Base-by-base conservation (phyloP, 2,113 vertebrate species). In the Siniperca chuatsi region DNA sequence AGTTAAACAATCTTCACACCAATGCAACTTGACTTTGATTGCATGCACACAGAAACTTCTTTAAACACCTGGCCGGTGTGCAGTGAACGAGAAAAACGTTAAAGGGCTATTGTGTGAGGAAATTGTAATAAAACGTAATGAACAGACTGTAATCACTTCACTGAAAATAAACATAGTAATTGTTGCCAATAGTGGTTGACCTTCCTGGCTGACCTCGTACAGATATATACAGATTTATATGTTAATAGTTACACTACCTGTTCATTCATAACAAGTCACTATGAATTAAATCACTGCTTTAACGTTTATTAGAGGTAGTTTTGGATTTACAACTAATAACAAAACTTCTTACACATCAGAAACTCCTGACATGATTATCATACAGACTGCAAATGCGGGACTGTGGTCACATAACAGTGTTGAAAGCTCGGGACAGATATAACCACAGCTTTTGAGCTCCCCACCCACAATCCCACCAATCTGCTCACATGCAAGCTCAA, bases 1-100 rank as follows among this genome's bases (percentile, higher is more conserved):
- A 70, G 72, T 72, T 81, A 70, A 89, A 88, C 52, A 88, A 81
- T 75, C 75, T 86, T 73, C 84, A 93, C 91, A 91, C 76, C 87
- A 92, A 94, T 92, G 92, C 82, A 95, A 89, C 94, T 92, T 94
- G 68, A 82, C 46, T 90, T 84, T 91, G 84, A 94, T 85, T 87
- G 92, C 93, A 96, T 93, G 92, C 94, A 97, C 90, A 96, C 86
- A 90, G 91, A 90, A 85, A 94, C 87, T 90, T 75, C 44, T 73
- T 88, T 20, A 84, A 35, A 87, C 83, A 90, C 85, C 80, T 86
- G 83, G 78, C 78, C 1, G 84, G 50, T 90, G 37, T 78, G 86
- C 29, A 52, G 74, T 79, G 44, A 80, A 77, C 57, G 9, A 82
- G 48, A 25, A 80, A 13, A 71, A 54, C 15, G 20, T 46, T 78